Conservation (phyloP, 2,797 vertebrate species). For the Rhinoraja longicauda region DNA sequence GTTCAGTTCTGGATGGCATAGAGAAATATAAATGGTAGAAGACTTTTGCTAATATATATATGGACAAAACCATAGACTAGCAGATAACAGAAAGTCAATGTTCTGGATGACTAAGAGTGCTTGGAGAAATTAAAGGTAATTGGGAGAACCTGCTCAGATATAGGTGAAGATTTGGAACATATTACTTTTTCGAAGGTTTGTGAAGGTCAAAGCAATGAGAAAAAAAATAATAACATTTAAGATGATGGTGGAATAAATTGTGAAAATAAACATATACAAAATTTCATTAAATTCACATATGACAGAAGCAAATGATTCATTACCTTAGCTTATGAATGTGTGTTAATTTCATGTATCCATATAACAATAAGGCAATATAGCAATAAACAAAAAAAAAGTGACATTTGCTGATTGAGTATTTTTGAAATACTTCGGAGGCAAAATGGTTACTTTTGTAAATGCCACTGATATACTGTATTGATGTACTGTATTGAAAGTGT, state of each 20-base stretch:
- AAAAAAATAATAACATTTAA: too few species aligned
- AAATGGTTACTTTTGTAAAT: background rate
- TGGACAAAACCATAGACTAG: too few species aligned
- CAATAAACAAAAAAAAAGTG: background rate
- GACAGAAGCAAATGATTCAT: background rate
- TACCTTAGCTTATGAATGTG: background rate
- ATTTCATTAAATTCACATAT: background rate
- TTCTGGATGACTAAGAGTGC: background rate
- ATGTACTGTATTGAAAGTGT: slow-evolving; percentile 8
- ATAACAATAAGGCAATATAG: background rate
- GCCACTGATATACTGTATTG: background rate
- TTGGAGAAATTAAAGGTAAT: background rate
- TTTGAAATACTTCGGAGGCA: background rate
- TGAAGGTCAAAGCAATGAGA: too few species aligned
- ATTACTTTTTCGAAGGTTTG: too few species aligned
- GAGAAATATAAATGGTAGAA: too few species aligned
- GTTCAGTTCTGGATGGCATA: too few species aligned
- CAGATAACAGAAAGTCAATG: background rate
- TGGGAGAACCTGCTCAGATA: background rate
- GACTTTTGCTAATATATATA: too few species aligned
- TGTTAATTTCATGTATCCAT: background rate
- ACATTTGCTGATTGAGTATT: background rate
- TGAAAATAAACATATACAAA: background rate
- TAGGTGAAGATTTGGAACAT: too few species aligned
- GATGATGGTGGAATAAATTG: background rate